These are phyloP conservation scores for Rhamnusium bicolor DNA, from an alignment of 2,888 invertebrate species.

Conservation along the genomic window DNA sequence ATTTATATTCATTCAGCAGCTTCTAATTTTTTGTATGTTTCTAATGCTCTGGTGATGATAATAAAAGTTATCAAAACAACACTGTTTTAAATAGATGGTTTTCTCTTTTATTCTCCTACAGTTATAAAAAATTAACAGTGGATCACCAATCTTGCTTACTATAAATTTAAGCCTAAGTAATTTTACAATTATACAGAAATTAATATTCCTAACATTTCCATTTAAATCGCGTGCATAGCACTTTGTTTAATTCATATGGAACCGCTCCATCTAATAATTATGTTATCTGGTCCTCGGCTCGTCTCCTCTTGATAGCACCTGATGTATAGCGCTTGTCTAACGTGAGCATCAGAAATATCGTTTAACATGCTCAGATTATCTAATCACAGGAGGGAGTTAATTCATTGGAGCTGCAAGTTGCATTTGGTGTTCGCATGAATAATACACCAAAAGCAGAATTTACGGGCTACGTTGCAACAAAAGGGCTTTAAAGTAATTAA, in stretches of 20 bases:
- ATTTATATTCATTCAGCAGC: too few relatives aligned
- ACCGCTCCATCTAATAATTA: background rate
- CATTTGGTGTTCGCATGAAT: conserved; percentile 17
- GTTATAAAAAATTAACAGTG: too few relatives aligned
- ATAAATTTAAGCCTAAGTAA: too few relatives aligned
- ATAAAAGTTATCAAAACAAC: too few relatives aligned
- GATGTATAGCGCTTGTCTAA: conserved; percentile 1
- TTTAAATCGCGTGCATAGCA: background rate
- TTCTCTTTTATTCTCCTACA: too few relatives aligned
- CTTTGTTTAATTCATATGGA: background rate
- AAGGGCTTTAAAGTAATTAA: background rate
- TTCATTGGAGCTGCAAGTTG: conserved; percentile 32
- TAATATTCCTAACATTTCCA: background rate
- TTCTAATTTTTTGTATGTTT: too few relatives aligned
- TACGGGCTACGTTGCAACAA: background rate
- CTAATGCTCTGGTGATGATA: too few relatives aligned
- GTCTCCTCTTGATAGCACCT: background rate
- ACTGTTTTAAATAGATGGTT: too few relatives aligned
- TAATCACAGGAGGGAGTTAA: conserved; percentile 33
- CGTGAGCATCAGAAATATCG: conserved; percentile 31
- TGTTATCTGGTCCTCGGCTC: background rate
- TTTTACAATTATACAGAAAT: background rate
- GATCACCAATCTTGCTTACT: too few relatives aligned
- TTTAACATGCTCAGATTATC: conserved; percentile 33
- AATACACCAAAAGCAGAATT: background rate